phyloP scores from a whole-genome alignment of 2,113 vertebrate genomes.

The Martes martes region DNA sequence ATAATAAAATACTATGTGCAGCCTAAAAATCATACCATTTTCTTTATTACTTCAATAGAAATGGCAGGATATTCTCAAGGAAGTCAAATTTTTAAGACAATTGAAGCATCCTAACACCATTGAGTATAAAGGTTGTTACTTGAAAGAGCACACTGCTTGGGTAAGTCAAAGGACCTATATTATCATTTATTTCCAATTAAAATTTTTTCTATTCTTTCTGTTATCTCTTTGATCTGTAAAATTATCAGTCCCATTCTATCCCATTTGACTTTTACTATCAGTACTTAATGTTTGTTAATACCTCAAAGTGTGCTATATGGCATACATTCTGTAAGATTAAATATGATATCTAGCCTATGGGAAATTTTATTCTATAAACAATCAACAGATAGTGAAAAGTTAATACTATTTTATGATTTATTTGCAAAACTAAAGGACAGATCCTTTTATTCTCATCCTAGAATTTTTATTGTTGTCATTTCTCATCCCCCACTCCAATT shows the following conservation, averaged over 20 bases:
- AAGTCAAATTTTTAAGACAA: conserved; percentile 96
- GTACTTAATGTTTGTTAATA: neutral
- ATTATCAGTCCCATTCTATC: neutral
- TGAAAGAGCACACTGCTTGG: conserved; percentile 99
- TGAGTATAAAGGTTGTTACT: conserved; percentile 98
- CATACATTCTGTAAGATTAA: neutral
- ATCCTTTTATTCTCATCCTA: neutral
- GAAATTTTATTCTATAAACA: neutral
- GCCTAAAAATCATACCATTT: neutral
- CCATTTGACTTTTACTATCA: neutral
- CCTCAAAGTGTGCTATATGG: neutral
- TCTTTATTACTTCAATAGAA: conserved; percentile 84
- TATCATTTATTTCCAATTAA: neutral
- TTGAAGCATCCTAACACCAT: conserved; percentile 98
- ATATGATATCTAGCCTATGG: neutral
- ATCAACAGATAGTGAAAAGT: neutral
- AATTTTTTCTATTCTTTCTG: neutral
- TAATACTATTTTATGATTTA: neutral
- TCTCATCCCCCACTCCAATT: neutral
- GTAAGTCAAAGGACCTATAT: conserved; percentile 80
- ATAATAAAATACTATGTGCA: conserved; percentile 25
- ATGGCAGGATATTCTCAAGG: conserved; percentile 99
- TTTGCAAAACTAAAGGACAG: neutral
- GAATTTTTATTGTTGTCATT: neutral
- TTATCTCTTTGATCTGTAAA: conserved; percentile 16